Percentiles rank a stretch among this genome's conserved stretches.
These are phyloP conservation scores for Tragopan temminckii DNA, from an alignment of 2,797 vertebrate genomes.

Conservation along the genomic window DNA sequence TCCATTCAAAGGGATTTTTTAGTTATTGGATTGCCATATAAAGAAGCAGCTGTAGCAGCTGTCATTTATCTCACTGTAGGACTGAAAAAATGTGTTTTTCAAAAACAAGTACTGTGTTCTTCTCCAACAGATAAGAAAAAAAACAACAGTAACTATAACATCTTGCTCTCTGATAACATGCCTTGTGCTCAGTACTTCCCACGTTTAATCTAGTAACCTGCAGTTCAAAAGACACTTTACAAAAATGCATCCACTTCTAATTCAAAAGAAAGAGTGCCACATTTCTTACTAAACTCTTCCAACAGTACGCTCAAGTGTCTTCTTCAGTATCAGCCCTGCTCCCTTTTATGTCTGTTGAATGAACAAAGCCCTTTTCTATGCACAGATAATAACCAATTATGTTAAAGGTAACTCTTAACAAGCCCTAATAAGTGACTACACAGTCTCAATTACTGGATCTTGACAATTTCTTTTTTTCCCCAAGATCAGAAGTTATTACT, in stretches of 20 bases:
- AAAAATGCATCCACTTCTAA: neutral
- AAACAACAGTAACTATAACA: neutral
- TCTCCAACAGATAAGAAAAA: neutral
- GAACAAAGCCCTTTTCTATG: neutral
- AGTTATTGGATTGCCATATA: neutral
- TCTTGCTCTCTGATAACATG: rapidly evolving
- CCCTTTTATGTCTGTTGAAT: neutral
- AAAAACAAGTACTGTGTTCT: neutral
- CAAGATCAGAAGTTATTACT: neutral
- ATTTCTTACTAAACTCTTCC: neutral
- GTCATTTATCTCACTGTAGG: neutral
- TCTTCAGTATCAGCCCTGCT: neutral
- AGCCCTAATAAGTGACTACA: neutral
- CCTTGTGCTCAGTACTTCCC: neutral
- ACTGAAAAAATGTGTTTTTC: neutral
- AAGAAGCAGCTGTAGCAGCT: neutral
- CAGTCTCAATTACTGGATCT: neutral
- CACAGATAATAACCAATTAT: neutral
- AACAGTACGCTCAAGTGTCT: neutral
- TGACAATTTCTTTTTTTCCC: neutral
- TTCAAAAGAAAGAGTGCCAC: rapidly evolving
- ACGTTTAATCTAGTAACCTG: neutral
- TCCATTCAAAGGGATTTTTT: neutral
- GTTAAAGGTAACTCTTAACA: neutral
- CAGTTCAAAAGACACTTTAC: neutral